Base-by-base conservation (phyloP, 2,888 invertebrate species). In the Apoda limacodes region DNA sequence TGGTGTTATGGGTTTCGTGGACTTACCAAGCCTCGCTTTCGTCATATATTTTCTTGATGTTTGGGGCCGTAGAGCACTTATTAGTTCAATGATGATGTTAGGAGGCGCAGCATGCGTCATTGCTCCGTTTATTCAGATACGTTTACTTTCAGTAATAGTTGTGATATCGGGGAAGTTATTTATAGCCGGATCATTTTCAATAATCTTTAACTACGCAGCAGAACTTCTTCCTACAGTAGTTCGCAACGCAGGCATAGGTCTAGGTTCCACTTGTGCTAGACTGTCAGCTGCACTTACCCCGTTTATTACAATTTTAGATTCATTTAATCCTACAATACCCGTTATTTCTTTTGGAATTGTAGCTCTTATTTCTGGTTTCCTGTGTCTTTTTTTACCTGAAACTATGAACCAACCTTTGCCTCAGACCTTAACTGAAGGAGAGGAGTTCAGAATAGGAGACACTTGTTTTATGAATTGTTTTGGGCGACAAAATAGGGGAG, bases 141-240 rank as follows among this genome's bases (percentile, higher is more conserved):
- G 89, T 22, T 85, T 85, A 31, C 74, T 82, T 1, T 51, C 80
- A 0, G 78, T 85, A 1, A 88, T 86, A 0, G 82, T 90, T 19
- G 90, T 90, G 0, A 87, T 93, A 82, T 55, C 90, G 12, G 93
- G 93, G 1, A 93, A 93, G 64, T 82, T 92, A 17, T 88, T 92
- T 49, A 92, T 93, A 46, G 90, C 93, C 11, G 89, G 90, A 28
- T 92, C 92, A 0, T 93, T 91, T 62, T 92, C 91, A 1, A 89
- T 93, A 9, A 87, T 92, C 40, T 93, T 92, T 60, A 93, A 93
- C 53, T 93, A 92, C 60, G 92, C 93, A 0, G 93, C 93, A 0
- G 93, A 93, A 66, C 62, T 93, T 5, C 93, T 92, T 52, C 93
- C 93, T 0, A 93, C 93, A 0, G 92, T 92, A 0, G 85, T 93